Percentiles rank a stretch among this genome's conserved stretches.
Evolutionary conservation across 2,113 vertebrate species (phyloP).

Genomic region (Dromas ardeola): DNA sequence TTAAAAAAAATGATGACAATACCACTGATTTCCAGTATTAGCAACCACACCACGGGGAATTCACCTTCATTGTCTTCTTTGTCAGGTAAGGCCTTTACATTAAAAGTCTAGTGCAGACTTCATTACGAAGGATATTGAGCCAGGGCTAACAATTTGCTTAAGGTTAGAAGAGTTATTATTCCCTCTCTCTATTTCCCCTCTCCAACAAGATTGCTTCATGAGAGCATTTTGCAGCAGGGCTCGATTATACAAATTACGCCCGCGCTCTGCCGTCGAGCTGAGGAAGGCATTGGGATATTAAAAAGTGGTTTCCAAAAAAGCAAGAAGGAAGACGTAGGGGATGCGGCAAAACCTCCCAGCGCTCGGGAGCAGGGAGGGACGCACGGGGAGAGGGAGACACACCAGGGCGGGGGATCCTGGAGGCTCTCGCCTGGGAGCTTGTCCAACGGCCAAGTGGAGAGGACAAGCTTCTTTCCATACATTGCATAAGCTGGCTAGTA

Average conservation of each 20-base stretch:
- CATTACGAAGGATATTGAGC: neutral
- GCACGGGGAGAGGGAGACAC: neutral
- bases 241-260: neutral
- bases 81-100: constrained; percentile 11
- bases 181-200: neutral
- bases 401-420: neutral
- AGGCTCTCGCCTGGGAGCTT: neutral
- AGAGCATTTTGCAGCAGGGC: neutral
- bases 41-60: neutral
- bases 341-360: neutral
- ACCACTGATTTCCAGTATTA: neutral
- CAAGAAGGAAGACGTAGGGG: neutral
- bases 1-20: neutral
- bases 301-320: neutral
- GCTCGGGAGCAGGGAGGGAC: neutral
- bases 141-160: neutral
- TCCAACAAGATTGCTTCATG: neutral
- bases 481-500: neutral
- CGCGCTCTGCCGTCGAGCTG: neutral
- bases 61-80: neutral
- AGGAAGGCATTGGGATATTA: neutral
- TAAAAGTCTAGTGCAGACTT: neutral
- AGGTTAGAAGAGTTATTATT: neutral
- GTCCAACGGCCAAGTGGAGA: neutral
- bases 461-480: neutral